Conservation (phyloP, 2,888 invertebrate genomes). For the Polia nebulosa region DNA sequence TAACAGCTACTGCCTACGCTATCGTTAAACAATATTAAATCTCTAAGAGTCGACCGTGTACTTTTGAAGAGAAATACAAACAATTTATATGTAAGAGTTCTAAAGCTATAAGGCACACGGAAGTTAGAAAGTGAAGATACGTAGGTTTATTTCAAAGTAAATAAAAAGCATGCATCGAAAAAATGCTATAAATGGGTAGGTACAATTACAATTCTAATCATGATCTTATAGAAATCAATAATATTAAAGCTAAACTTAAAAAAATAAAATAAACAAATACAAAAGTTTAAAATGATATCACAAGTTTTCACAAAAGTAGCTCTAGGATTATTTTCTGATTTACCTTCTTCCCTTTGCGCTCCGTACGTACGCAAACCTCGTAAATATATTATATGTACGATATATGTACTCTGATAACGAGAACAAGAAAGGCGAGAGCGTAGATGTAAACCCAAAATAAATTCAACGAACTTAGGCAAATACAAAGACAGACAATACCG, state of each 20-base stretch:
- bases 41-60: constrained; percentile 40
- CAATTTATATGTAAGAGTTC: constrained; percentile 6
- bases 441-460: constrained; percentile 39
- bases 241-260: background rate
- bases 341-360: constrained; percentile 1
- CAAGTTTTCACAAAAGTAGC: background rate
- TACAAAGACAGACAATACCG: constrained; percentile 45
- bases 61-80: constrained; percentile 43
- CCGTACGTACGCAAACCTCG: constrained; percentile 1
- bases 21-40: constrained; percentile 66
- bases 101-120: constrained; percentile 14
- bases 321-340: background rate
- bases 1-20: constrained; percentile 76
- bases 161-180: background rate
- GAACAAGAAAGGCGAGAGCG: constrained; percentile 28
- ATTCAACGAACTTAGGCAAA: constrained; percentile 28
- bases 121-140: constrained; percentile 35
- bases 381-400: constrained; percentile 24
- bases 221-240: too few species aligned
- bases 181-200: background rate
- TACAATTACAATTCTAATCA: background rate
- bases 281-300: background rate
- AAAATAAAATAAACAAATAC: background rate
- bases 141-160: constrained; percentile 15
- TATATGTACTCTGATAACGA: constrained; percentile 41